Evolutionary conservation across 2,888 invertebrate species (phyloP), one percentile per base, ranked within the genome.

Genomic region (Germaria angustata): DNA sequence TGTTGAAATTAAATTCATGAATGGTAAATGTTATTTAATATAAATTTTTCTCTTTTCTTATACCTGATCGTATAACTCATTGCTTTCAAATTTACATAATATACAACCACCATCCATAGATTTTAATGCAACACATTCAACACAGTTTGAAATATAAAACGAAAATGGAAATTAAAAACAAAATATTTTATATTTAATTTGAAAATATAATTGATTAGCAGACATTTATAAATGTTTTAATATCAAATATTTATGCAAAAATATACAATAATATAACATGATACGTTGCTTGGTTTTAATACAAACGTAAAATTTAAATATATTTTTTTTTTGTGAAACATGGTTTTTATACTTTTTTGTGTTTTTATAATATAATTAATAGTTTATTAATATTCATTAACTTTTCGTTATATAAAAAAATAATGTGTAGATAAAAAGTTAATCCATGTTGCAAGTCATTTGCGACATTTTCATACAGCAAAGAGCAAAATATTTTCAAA

Each of bases 41-140:
- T n/a, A n/a, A n/a, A n/a, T n/a, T n/a, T n/a, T n/a, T n/a, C n/a
- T n/a, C n/a, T n/a, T n/a, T n/a, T n/a, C n/a, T n/a, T n/a, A n/a
- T n/a, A n/a, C n/a, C n/a, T n/a, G n/a, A n/a, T n/a, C n/a, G n/a
- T n/a, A n/a, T n/a, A n/a, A n/a, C n/a, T n/a, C n/a, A 20, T 46
- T 11, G 1, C 1, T 46, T 49, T 49, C 17, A 63, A 34, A 15
- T 24, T 57, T 41, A n/a, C 8, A 73, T 73, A n/a, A 59, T 11
- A 61, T 87, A 88, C 87, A 86, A 87, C 84, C 85, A 84, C 84
- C 86, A 87, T 87, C 86, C 86, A 84, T 87, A 86, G 84, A 77
- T 87, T 86, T 86, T 82, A 87, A 87, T 84, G 86, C 85, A 87
- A 84, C n/a, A 84, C n/a, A 51, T 63, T 61, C 28, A 55, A 71